Evolutionary conservation across 1,140 invertebrate species (phyloP).

Genomic region (Sipha flava): DNA sequence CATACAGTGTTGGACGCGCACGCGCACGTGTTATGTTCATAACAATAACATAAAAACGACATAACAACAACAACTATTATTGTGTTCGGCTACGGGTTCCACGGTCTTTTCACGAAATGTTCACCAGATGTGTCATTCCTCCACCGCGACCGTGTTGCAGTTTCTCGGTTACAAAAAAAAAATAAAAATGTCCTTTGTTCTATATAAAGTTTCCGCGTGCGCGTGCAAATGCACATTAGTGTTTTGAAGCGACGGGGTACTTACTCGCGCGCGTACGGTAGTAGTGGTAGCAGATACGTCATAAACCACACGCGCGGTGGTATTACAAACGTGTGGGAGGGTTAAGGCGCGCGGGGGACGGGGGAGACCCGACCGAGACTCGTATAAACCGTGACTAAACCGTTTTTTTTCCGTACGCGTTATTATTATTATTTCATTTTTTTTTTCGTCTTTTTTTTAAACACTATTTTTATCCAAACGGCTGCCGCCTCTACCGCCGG

Average conservation of each 20-base stretch:
- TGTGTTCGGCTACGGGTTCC: not conserved
- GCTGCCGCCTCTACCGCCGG: not conserved
- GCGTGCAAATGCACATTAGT: not conserved
- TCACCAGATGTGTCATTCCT: constrained; percentile 18
- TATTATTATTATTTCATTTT: too few species aligned
- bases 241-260: too few species aligned
- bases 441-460: not conserved
- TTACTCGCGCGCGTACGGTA: too few species aligned
- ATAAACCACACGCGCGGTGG: not conserved
- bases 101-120: not conserved
- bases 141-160: not conserved
- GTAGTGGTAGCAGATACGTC: not conserved
- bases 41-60: constrained; percentile 27
- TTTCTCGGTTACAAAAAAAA: constrained; percentile 12
- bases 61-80: constrained; percentile 29
- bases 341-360: not conserved
- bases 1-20: too few species aligned
- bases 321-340: not conserved
- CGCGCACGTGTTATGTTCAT: not conserved
- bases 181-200: constrained; percentile 19
- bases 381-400: constrained; percentile 22
- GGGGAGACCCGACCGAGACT: not conserved
- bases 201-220: constrained; percentile 4
- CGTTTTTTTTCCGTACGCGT: constrained; percentile 9
- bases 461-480: constrained; percentile 25